Evolutionary conservation across 2,113 vertebrate species (phyloP).

Genomic region (Lepus europaeus): DNA sequence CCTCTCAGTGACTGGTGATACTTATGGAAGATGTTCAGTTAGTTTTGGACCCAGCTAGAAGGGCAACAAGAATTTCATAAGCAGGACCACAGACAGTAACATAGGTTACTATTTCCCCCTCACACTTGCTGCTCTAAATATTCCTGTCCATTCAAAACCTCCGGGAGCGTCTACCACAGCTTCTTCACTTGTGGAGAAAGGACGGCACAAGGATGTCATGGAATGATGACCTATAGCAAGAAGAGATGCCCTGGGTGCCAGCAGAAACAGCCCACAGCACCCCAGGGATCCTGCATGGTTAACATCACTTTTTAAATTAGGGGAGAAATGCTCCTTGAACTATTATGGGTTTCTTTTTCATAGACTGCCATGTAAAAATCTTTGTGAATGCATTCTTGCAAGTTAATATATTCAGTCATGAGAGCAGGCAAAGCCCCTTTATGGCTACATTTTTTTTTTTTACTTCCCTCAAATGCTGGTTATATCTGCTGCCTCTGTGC

Average conservation of each 20-base stretch:
- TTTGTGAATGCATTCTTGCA: background rate
- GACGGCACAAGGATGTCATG: background rate
- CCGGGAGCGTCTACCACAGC: background rate
- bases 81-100: background rate
- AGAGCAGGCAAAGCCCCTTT: background rate
- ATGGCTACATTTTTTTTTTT: background rate
- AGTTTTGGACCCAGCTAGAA: background rate
- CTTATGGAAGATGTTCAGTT: background rate
- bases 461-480: background rate
- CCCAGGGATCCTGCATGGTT: background rate
- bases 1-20: background rate
- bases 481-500: background rate
- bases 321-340: background rate
- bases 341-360: background rate
- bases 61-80: background rate
- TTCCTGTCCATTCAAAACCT: background rate
- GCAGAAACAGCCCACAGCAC: background rate
- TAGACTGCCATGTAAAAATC: background rate
- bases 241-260: background rate
- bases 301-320: background rate
- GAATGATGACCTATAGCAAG: background rate
- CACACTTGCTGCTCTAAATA: background rate
- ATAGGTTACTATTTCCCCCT: background rate
- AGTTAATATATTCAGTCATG: background rate
- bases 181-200: background rate